A percentile compares a stretch with the other conserved stretches of the same genome.
Conservation (phyloP, 2,888 invertebrate species). For the Theodoxus fluviatilis region DNA sequence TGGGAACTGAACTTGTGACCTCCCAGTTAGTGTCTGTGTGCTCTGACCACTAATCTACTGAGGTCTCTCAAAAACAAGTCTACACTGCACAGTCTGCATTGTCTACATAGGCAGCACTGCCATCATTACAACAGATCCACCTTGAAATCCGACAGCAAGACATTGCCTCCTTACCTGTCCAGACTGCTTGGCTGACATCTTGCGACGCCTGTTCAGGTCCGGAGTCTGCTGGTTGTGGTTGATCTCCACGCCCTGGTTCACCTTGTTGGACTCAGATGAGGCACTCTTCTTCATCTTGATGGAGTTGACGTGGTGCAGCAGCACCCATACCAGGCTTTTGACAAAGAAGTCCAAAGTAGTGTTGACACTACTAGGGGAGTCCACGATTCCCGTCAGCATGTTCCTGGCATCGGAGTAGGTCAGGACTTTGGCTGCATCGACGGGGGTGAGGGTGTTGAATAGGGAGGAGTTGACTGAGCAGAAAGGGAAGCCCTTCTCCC, state of each 20-base stretch:
- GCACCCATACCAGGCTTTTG: constrained; percentile 63
- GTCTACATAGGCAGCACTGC: too few relatives aligned
- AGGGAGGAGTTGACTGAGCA: constrained; percentile 51
- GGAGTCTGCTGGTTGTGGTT: constrained; percentile 32
- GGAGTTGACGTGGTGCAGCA: constrained; percentile 58
- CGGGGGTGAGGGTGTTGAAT: constrained; percentile 54
- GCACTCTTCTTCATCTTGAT: constrained; percentile 45
- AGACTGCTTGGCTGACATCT: too few relatives aligned
- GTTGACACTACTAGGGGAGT: constrained; percentile 61
- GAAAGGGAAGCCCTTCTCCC: constrained; percentile 32
- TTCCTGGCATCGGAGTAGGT: constrained; percentile 66
- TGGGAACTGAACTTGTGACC: too few relatives aligned
- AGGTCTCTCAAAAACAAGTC: too few relatives aligned
- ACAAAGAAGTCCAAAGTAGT: constrained; percentile 59
- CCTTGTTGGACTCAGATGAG: constrained; percentile 19
- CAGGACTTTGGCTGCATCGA: constrained; percentile 52
- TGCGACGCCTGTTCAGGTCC: constrained; percentile 28
- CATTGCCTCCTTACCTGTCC: too few relatives aligned
- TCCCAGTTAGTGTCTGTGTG: too few relatives aligned
- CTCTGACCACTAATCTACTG: too few relatives aligned
- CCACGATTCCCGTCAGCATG: constrained; percentile 66
- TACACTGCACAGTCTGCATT: too few relatives aligned
- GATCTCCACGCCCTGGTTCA: constrained; percentile 31
- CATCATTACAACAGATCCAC: too few relatives aligned
- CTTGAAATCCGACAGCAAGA: too few relatives aligned